phyloP scores from a whole-genome alignment of 92 coral and sea anemone species.

The Porites lobata region DNA sequence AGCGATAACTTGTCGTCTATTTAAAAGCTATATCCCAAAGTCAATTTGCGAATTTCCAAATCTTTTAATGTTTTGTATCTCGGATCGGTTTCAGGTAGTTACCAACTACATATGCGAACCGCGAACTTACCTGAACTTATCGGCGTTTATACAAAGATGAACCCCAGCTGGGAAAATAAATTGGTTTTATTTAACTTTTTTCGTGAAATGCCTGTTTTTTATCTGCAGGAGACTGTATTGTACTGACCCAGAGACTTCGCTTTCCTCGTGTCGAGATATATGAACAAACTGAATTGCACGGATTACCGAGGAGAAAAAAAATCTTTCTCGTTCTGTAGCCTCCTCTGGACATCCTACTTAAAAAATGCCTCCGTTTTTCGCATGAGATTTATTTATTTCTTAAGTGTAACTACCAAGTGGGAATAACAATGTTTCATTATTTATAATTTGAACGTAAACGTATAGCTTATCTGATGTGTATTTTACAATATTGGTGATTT shows the following conservation, averaged over 20 bases:
- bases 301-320: background rate
- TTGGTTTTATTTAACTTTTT: slow-evolving; percentile 43
- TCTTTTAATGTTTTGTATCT: too few species aligned
- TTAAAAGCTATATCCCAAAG: background rate
- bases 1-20: slow-evolving; percentile 2
- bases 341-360: background rate
- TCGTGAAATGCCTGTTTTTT: slow-evolving; percentile 36
- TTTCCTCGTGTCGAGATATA: background rate
- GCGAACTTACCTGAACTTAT: background rate
- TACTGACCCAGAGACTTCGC: background rate
- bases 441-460: slow-evolving; percentile 39
- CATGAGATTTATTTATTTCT: background rate
- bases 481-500: background rate
- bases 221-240: slow-evolving; percentile 12
- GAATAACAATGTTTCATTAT: slow-evolving; percentile 29
- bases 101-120: slow-evolving; percentile 13
- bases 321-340: background rate
- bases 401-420: background rate
- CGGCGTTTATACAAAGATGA: slow-evolving; percentile 16
- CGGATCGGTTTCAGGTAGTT: too few species aligned
- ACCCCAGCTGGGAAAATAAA: slow-evolving; percentile 58
- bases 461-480: background rate
- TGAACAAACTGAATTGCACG: background rate
- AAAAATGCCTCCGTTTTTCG: background rate
- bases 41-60: slow-evolving; percentile 5